Evolutionary conservation across 2,797 vertebrate genomes (phyloP).

Genomic region (Cuculus canorus): DNA sequence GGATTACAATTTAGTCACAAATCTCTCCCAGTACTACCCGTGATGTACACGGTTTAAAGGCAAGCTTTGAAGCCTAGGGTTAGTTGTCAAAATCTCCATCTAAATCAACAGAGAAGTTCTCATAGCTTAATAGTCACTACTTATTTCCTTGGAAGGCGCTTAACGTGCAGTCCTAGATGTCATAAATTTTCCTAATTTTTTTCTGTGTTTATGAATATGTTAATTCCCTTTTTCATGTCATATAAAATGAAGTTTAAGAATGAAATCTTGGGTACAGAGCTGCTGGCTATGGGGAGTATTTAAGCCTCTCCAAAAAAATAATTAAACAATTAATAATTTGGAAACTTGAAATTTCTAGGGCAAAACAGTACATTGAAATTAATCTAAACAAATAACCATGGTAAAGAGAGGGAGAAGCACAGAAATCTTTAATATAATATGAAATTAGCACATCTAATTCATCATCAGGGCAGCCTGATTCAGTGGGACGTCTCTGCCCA

Average conservation of each 20-base stretch:
- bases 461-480: too few relatives aligned
- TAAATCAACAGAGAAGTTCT: background rate
- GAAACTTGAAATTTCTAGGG: background rate
- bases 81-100: background rate
- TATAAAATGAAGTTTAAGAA: background rate
- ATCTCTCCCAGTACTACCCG: background rate
- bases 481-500: too few relatives aligned
- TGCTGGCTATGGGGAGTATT: background rate
- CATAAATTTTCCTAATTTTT: background rate
- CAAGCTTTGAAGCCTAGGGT: background rate
- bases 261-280: background rate
- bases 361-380: background rate
- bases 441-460: background rate
- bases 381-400: background rate
- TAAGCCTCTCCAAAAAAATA: background rate
- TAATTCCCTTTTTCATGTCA: background rate
- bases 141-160: background rate
- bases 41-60: rapidly evolving
- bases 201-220: background rate
- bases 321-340: background rate
- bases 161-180: background rate
- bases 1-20: background rate
- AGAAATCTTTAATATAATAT: background rate
- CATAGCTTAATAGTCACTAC: background rate
- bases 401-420: background rate